Base-by-base conservation (phyloP, 92 coral and sea anemone species). In the Plumapathes pennacea region DNA sequence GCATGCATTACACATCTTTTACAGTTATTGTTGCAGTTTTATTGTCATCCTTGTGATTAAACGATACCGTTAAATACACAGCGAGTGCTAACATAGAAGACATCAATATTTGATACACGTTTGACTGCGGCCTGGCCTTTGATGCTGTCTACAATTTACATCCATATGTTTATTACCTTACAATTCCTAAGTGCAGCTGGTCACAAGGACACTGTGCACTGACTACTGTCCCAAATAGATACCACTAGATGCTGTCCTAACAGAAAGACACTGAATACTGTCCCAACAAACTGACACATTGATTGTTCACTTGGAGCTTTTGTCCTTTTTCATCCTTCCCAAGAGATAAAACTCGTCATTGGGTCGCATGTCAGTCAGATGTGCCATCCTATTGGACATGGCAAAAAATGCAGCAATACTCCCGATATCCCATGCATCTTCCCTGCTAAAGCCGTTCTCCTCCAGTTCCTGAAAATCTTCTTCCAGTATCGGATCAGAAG, bases 401-500 rank as follows among this genome's bases (percentile, higher is more conserved):
- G 97, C 97, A 62, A 91, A 91, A 39, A 91, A 78, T 12, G 96
- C 92, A 14, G 96, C 96, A 24, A 91, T 88, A 4, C 91, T 86
- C 0, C 92, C 97, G 19, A 91, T 84, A 55, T 91, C 97, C 97
- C 97, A 91, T 0, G 86, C 96, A 60, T 83, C 97, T 41, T 91
- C 96, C 48, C 61, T 75, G 25, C 72, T 68, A 53, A 91, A 63
- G 20, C 96, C 95, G 15, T 77, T 68, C 25, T 63, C 52, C 59
- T 88, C 87, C 60, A 94, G 43, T 22, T 78, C 68, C 26, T 66
- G 39, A 62, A 88, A 58, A 42, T 94, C 96, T 32, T 68, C 67
- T 7, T 94, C 96, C 23, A 33, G 38, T 9, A 94, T 50, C 25
- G 90, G 67, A 46, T 94, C 95, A 15, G 97, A 78, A 46, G 80